Base-by-base conservation (phyloP, 2,797 vertebrate genomes). In the Siniperca obscura region DNA sequence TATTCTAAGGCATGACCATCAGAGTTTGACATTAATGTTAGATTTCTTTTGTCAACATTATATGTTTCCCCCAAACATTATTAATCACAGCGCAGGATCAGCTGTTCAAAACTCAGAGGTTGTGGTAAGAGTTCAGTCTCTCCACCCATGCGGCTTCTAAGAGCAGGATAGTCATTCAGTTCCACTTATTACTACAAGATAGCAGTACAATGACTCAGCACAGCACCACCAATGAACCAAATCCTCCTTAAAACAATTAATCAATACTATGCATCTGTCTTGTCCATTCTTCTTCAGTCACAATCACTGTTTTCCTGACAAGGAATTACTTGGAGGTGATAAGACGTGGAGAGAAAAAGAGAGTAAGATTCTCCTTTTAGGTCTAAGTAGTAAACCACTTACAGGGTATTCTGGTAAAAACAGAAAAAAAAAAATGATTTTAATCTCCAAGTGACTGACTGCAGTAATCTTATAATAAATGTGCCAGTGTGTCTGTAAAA, bases 281-380 rank as follows among this genome's bases (percentile, higher is more conserved):
- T 22, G 16, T 69, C 44, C 10, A 4, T 36, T 82, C 27, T 67
- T 40, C 25, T n/a, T 82, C 64, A 62, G 44, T 74, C 76, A 76
- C 76, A 76, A 68, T 65, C 48, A 0, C 38, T 61, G 72, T 59
- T 65, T 76, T 70, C 17, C 50, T 76, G 72, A 87, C 75, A 66
- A 56, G 44, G 50, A 75, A 70, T 81, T 68, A 70, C 38, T 65
- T 22, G 44, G 46, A 73, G 72, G 65, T 76, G 19, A 70, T 52
- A 40, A 70, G 12, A 30, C 1, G 0, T 55, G 10, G 25, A 60
- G 69, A 71, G 46, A 44, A 67, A 78, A 68, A 62, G 57, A 55
- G 14, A 36, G 59, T 25, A 62, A 14, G 21, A 69, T 59, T 68
- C 19, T 73, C 16, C 0, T 22, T 62, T 76, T 16, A 56, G 55